These are phyloP conservation scores for Orestias chungarensis DNA, from an alignment of 2,797 vertebrate species.

Conservation along the genomic window DNA sequence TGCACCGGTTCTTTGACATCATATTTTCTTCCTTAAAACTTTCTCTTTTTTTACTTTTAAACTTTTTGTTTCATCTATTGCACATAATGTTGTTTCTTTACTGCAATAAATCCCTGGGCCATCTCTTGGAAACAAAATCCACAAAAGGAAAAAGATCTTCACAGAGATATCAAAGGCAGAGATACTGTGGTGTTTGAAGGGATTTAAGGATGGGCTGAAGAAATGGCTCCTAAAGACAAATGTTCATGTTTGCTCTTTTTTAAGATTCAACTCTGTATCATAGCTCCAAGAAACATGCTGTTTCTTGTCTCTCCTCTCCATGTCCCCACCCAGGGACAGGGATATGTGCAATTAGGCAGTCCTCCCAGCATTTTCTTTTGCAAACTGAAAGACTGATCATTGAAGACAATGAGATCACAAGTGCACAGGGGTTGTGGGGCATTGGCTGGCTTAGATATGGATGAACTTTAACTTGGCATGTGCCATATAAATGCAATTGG, in stretches of 20 bases:
- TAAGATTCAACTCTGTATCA: conserved; percentile 42
- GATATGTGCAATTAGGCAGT: conserved; percentile 43
- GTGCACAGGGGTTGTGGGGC: conserved; percentile 40
- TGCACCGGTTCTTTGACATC: conserved; percentile 21
- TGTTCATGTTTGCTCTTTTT: conserved; percentile 43
- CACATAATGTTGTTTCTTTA: conserved; percentile 21
- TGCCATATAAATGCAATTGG: conserved; percentile 62
- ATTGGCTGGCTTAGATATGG: conserved; percentile 63
- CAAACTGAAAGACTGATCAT: conserved; percentile 59
- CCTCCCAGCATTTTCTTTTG: conserved; percentile 40
- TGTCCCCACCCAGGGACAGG: conserved; percentile 25
- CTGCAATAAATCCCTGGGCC: conserved; percentile 17
- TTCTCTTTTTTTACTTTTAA: conserved; percentile 18
- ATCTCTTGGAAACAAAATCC: conserved; percentile 14
- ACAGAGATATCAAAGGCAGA: conserved; percentile 42
- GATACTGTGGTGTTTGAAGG: conserved; percentile 44
- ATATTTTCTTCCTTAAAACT: not conserved
- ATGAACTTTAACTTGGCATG: conserved; percentile 67
- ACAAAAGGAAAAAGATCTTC: conserved; percentile 27
- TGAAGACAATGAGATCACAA: conserved; percentile 59
- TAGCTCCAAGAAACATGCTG: conserved; percentile 29
- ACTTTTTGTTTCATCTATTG: conserved; percentile 20
- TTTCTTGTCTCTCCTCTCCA: conserved; percentile 22
- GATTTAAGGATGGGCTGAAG: conserved; percentile 20
- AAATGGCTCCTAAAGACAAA: conserved; percentile 51